Evolutionary conservation across 2,888 invertebrate species (phyloP).

Genomic region (Drosophila melanocephala): DNA sequence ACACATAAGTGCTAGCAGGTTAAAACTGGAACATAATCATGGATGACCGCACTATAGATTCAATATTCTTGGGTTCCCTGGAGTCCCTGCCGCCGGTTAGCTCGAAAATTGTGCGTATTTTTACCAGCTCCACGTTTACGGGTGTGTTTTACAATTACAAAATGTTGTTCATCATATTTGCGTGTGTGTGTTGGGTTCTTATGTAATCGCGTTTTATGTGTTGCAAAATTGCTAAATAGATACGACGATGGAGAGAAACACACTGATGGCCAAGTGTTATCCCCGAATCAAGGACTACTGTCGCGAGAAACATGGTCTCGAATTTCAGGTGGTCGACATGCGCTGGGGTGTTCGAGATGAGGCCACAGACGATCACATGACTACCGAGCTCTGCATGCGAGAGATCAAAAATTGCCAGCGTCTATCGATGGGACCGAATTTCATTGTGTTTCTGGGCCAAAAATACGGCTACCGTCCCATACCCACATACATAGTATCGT

Average conservation of each 20-base stretch:
- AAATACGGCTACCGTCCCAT: constrained; percentile 99
- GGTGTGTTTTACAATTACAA: constrained; percentile 87
- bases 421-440: constrained; percentile 98
- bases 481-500: constrained; percentile 96
- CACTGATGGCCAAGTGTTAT: constrained; percentile 98
- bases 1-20: background rate
- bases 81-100: constrained; percentile 96
- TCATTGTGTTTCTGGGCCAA: constrained; percentile 98
- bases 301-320: constrained; percentile 97
- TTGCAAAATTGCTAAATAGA: constrained; percentile 87
- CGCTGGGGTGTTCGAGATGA: constrained; percentile 99
- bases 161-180: constrained; percentile 6
- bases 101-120: constrained; percentile 99
- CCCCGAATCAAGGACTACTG: constrained; percentile 98
- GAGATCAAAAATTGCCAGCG: constrained; percentile 99
- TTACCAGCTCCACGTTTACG: constrained; percentile 99
- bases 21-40: constrained; percentile 85
- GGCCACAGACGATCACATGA: constrained; percentile 99
- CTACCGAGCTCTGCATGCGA: constrained; percentile 98
- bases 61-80: constrained; percentile 95
- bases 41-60: constrained; percentile 96
- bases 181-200: constrained; percentile 36
- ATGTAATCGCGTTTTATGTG: constrained; percentile 43
- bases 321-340: constrained; percentile 99
- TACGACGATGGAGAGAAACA: constrained; percentile 98